Base-by-base conservation (phyloP, 2,888 invertebrate species). In the Ceriagrion tenellum region DNA sequence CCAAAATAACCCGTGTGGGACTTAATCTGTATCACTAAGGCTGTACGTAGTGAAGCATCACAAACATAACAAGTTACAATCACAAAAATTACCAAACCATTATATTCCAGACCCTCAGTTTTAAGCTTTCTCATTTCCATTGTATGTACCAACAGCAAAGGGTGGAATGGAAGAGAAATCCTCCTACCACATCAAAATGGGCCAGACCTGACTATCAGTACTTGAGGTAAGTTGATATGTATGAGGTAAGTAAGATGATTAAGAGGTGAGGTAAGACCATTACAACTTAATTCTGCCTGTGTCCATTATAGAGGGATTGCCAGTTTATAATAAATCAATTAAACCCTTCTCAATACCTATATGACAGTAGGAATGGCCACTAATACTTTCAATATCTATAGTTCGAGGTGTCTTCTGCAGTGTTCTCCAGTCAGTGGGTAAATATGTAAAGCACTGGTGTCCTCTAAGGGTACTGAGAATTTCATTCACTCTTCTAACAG, bases 391-490 rank as follows among this genome's bases (percentile, higher is more conserved):
- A 23, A 23, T 63, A 63, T 63, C 20, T 16, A 63, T 23, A 10
- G 4, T 40, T 40, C 88, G 88, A 88, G 88, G 88, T 10, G 88
- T 88, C 88, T 88, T 88, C 47, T 40, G 18, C 40, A 35, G 47
- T 40, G 40, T 88, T 40, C 88, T 88, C 16, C 40, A 40, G 88
- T 88, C 88, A 88, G 88, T 13, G 40, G 88, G 88, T 63, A 63
- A 63, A 23, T 23, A 13, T 4, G 20, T 63, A 63, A 63, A 63
- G 20, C 63, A 63, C 10, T 63, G 63, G 23, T 88, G 88, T 40
- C 47, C 47, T 40, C 88, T 35, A 16, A 88, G 88, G 16, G 40
- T 88, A 40, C 26, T 4, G 40, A 88, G 88, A 88, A 88, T 35
- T 40, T 88, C 88, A 88, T 88, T 88, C 8, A 40, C 13, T 47